Percentiles rank a stretch among this genome's conserved stretches.
Evolutionary conservation across 2,797 vertebrate species (phyloP).

Genomic region (Alectoris magna): DNA sequence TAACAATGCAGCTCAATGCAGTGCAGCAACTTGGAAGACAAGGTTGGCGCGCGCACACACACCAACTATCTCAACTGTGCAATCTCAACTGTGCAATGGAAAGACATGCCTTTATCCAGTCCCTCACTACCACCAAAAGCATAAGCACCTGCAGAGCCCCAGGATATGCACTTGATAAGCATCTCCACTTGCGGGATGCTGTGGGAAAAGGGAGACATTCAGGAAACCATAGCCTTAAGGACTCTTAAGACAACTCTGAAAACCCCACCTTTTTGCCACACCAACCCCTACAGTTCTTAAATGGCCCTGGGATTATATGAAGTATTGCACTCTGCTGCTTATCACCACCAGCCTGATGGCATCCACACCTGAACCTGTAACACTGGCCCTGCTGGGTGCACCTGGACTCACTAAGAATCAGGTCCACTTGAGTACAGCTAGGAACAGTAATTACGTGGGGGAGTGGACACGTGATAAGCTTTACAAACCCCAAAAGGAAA

Average conservation of each 20-base stretch:
- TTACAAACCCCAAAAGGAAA: too few relatives aligned
- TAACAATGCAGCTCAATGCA: not conserved
- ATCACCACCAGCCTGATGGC: not conserved
- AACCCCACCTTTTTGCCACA: not conserved
- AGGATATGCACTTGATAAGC: not conserved
- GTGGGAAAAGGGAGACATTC: too few relatives aligned
- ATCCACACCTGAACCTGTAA: too few relatives aligned
- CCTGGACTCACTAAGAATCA: not conserved
- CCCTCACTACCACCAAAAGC: accelerated
- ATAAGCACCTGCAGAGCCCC: not conserved
- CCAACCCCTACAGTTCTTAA: not conserved
- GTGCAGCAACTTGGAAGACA: not conserved
- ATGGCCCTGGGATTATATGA: too few relatives aligned
- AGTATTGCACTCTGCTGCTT: not conserved
- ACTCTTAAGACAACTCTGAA: not conserved
- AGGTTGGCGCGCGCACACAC: not conserved
- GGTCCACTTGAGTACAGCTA: too few relatives aligned
- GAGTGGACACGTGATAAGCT: too few relatives aligned
- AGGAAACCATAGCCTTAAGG: not conserved
- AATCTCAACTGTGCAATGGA: not conserved
- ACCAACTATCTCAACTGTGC: too few relatives aligned
- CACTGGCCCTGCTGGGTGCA: not conserved
- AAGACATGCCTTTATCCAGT: not conserved
- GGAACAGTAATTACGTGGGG: too few relatives aligned
- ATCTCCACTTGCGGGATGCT: not conserved